These are phyloP conservation scores for Priocnemis perturbator DNA, from an alignment of 2,888 invertebrate species.

Conservation along the genomic window DNA sequence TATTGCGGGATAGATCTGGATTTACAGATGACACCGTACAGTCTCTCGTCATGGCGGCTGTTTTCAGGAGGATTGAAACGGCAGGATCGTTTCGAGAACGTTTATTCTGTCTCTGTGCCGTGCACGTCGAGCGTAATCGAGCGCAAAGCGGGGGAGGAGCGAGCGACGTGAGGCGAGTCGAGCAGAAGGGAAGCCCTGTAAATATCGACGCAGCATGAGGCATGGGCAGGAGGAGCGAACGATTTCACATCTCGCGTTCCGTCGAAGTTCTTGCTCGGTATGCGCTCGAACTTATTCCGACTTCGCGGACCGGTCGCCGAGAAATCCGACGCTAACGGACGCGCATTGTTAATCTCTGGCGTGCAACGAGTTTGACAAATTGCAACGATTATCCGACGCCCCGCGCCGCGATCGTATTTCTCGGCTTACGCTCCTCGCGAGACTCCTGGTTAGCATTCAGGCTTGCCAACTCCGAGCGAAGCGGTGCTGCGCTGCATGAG, in stretches of 20 bases:
- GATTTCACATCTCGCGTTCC: no score
- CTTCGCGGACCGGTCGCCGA: no score
- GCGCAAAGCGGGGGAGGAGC: constrained; percentile 3
- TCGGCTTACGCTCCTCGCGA: not conserved
- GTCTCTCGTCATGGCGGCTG: not conserved
- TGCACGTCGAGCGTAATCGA: not conserved
- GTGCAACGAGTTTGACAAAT: not conserved
- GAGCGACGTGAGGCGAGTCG: not conserved
- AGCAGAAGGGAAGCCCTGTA: not conserved
- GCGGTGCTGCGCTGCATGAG: constrained; percentile 14
- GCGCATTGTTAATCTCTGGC: no score
- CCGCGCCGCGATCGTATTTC: not conserved
- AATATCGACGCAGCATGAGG: not conserved
- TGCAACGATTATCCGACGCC: not conserved
- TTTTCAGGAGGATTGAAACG: constrained; percentile 2
- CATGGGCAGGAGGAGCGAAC: no score
- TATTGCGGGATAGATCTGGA: no score
- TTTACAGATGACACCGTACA: no score
- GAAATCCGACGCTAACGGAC: no score
- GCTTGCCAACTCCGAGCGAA: constrained; percentile 40
- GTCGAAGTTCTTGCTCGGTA: no score
- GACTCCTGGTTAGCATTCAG: constrained; percentile 7
- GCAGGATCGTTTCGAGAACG: not conserved
- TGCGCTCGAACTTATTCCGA: no score
- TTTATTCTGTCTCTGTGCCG: not conserved